Conservation (phyloP, 37 sponge, comb jelly and placozoan genomes). For the Eunapius fragilis region DNA sequence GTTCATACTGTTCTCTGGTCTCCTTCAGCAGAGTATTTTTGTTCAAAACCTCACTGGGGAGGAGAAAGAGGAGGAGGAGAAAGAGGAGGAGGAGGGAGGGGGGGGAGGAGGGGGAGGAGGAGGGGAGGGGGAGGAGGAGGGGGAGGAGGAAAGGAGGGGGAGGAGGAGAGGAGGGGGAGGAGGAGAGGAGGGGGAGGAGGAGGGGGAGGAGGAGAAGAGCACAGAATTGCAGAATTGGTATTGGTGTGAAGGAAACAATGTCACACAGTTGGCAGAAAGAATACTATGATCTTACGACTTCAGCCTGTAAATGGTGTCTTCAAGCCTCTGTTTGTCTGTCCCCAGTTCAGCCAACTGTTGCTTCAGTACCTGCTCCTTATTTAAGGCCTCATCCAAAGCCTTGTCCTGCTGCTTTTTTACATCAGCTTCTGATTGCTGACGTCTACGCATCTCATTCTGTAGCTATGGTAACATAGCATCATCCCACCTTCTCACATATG, state of each 20-base stretch:
- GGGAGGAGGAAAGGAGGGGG: not conserved
- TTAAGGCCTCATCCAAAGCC: constrained; percentile 15
- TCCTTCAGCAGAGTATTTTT: constrained; percentile 29
- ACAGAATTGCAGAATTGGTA: not conserved
- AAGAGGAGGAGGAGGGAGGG: not conserved
- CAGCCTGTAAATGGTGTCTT: constrained; percentile 66
- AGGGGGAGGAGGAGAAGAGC: not conserved
- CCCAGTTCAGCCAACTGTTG: constrained; percentile 38
- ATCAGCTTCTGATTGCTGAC: constrained; percentile 28
- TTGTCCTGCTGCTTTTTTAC: constrained; percentile 29
- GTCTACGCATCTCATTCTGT: constrained; percentile 38
- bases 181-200: not conserved
- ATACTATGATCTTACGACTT: constrained; percentile 19
- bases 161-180: not conserved
- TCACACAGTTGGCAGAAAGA: too few relatives aligned
- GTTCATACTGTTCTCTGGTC: constrained; percentile 4
- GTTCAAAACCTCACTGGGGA: not conserved
- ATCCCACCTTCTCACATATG: too few relatives aligned
- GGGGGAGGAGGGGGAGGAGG: not conserved
- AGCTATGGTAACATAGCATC: not conserved
- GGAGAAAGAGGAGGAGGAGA: too few relatives aligned
- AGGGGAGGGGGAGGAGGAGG: not conserved
- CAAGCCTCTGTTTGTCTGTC: constrained; percentile 51
- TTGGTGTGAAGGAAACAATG: too few relatives aligned
- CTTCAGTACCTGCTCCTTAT: constrained; percentile 6